phyloP scores from a whole-genome alignment of 92 coral and sea anemone genomes.

The Phymanthus crucifer region DNA sequence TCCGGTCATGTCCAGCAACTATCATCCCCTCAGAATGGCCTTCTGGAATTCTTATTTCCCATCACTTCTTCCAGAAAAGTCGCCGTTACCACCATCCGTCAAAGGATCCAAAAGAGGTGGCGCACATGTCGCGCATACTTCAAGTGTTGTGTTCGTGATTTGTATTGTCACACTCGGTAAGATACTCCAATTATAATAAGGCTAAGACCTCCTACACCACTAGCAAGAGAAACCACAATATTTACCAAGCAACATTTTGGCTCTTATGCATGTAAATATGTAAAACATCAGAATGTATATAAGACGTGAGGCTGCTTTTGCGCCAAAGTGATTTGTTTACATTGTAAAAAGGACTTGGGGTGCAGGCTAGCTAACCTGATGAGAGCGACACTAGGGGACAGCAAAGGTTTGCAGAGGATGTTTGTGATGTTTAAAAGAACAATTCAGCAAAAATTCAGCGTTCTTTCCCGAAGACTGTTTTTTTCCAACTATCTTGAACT shows the following conservation, averaged over 20 bases:
- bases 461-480: too few species aligned
- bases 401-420: too few species aligned
- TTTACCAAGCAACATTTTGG: neutral
- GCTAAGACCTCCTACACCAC: neutral
- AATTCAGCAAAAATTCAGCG: too few species aligned
- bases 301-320: neutral
- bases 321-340: neutral
- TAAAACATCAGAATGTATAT: neutral
- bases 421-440: too few species aligned
- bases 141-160: neutral
- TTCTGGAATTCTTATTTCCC: slow-evolving; percentile 57
- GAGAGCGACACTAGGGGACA: too few species aligned
- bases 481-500: too few species aligned
- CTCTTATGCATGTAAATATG: neutral
- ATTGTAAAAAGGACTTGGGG: neutral
- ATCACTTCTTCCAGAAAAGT: neutral
- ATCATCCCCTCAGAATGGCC: slow-evolving; percentile 67
- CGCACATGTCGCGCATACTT: neutral
- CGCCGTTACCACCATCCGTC: neutral
- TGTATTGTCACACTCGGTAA: neutral
- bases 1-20: slow-evolving; percentile 48
- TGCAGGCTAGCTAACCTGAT: too few species aligned
- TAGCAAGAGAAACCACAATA: neutral
- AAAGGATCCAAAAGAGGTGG: neutral
- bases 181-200: neutral